A percentile compares a stretch with the other conserved stretches of the same genome.
phyloP scores from a whole-genome alignment of 2,113 vertebrate species.

The Caloenas nicobarica region DNA sequence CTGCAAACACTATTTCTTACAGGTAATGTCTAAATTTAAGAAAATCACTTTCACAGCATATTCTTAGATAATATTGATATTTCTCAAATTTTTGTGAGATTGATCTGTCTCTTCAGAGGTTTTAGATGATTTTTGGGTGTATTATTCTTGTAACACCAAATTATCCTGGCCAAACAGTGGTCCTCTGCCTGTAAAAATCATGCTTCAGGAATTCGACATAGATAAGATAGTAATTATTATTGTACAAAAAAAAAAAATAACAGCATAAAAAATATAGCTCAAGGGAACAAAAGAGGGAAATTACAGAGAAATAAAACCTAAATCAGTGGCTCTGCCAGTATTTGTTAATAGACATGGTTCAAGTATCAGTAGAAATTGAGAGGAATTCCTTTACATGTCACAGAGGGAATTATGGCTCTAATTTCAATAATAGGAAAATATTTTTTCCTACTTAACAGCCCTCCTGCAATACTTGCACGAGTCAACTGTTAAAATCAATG shows the following conservation, averaged over 20 bases:
- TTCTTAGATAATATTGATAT: not conserved
- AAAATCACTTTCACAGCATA: not conserved
- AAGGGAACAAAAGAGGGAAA: not conserved
- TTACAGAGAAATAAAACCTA: not conserved
- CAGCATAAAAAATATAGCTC: not conserved
- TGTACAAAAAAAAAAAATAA: not conserved
- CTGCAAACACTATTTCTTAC: not conserved
- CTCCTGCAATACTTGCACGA: not conserved
- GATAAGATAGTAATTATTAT: not conserved
- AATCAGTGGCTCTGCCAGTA: not conserved
- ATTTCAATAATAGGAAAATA: not conserved
- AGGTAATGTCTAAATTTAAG: not conserved
- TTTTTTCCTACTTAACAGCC: not conserved
- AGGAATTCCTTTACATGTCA: not conserved
- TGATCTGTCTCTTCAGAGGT: not conserved
- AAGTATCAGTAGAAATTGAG: not conserved
- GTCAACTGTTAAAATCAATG: constrained; percentile 22
- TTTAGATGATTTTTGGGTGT: not conserved
- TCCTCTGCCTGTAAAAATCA: not conserved
- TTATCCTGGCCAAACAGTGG: not conserved
- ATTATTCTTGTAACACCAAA: not conserved
- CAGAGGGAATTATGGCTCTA: not conserved
- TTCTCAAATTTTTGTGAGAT: not conserved
- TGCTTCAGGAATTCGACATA: not conserved
- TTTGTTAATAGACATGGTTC: not conserved